phyloP scores from a whole-genome alignment of 2,113 vertebrate species.

The Corynorhinus townsendii region DNA sequence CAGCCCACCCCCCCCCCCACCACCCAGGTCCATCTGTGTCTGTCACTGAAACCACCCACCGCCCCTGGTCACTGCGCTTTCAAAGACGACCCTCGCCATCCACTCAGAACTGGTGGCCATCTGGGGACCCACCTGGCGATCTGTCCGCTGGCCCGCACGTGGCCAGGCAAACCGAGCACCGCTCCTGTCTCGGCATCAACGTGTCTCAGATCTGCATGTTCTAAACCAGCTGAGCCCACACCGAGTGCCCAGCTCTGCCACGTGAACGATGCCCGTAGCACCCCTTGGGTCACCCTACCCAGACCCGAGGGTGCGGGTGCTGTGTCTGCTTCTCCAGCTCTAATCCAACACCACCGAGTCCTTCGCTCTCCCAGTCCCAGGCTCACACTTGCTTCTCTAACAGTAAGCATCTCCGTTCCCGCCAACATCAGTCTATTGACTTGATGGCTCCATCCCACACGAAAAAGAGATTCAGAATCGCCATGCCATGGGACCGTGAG shows the following conservation, averaged over 20 bases:
- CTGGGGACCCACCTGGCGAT: neutral
- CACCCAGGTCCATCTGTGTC: neutral
- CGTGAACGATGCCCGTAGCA: neutral
- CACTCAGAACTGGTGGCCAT: neutral
- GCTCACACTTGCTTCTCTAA: neutral
- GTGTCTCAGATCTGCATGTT: neutral
- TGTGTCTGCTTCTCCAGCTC: neutral
- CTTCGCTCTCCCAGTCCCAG: neutral
- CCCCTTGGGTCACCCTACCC: neutral
- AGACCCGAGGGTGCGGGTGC: neutral
- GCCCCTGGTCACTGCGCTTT: neutral
- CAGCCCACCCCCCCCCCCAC: neutral
- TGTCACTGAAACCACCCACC: neutral
- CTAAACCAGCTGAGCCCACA: neutral
- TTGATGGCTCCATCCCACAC: neutral
- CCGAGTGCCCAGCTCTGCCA: neutral
- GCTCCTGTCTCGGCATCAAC: neutral
- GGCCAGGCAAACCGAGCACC: neutral
- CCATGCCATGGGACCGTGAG: neutral
- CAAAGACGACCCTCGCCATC: neutral
- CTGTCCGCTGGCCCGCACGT: neutral
- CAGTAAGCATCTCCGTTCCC: neutral
- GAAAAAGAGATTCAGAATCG: neutral
- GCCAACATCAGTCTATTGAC: neutral
- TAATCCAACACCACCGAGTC: neutral